These are phyloP conservation scores for Alloplasta piceator DNA, from an alignment of 2,888 invertebrate genomes.

Conservation along the genomic window DNA sequence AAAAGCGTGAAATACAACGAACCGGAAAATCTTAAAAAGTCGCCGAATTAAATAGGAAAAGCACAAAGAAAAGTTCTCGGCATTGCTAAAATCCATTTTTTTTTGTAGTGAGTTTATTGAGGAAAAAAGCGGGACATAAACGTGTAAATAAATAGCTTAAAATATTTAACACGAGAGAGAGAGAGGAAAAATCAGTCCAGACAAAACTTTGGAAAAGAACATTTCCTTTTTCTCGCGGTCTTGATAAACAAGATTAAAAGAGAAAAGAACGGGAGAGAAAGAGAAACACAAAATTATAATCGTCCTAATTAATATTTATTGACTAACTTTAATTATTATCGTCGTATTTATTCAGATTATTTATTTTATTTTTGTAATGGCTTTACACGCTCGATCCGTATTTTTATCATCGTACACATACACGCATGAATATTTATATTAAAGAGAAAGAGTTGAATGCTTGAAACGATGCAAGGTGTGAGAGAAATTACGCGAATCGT, in stretches of 20 bases:
- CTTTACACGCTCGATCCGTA: conserved; percentile 77
- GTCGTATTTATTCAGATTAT: conserved; percentile 83
- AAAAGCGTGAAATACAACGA: too few species aligned
- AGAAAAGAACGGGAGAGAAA: conserved; percentile 14
- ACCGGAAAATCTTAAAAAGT: too few species aligned
- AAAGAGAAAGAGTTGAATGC: too few species aligned
- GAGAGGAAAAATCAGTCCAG: conserved; percentile 27
- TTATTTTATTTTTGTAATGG: conserved; percentile 83
- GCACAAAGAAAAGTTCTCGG: conserved; percentile 37
- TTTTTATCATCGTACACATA: conserved; percentile 31
- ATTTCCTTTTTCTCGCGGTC: conserved; percentile 6
- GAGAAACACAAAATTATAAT: conserved; percentile 62
- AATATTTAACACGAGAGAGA: conserved; percentile 58
- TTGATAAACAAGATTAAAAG: conserved; percentile 4
- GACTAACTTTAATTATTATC: conserved; percentile 78
- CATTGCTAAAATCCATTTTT: conserved; percentile 39
- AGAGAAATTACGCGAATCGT: too few species aligned
- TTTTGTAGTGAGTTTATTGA: conserved; percentile 50
- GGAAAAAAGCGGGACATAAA: conserved; percentile 26
- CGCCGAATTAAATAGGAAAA: too few species aligned
- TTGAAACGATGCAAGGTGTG: too few species aligned
- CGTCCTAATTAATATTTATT: conserved; percentile 81
- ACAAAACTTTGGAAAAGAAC: conserved; percentile 6
- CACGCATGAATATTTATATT: conserved; percentile 7
- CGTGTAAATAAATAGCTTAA: conserved; percentile 32